Evolutionary conservation across 2,113 vertebrate genomes (phyloP).

Genomic region (Psittacara wagleri): DNA sequence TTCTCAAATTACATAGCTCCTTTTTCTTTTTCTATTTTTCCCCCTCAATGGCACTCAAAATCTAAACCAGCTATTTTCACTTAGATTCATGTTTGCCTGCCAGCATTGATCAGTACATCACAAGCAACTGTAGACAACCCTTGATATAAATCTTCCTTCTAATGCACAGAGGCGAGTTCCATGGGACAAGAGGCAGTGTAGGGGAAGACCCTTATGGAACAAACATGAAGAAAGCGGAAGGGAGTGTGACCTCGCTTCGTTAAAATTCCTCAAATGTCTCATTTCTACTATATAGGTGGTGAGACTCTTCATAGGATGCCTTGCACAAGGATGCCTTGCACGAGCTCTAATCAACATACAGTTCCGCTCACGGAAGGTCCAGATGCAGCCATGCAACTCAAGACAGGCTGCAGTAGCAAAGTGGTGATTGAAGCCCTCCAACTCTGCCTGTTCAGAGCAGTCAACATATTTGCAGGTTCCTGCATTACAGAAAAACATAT

Average conservation of each 20-base stretch:
- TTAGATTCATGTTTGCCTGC: neutral
- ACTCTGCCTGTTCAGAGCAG: neutral
- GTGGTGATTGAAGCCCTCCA: neutral
- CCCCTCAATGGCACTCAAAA: neutral
- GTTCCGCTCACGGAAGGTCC: rapidly evolving
- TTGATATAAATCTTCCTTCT: neutral
- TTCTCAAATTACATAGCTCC: neutral
- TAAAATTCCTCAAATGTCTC: neutral
- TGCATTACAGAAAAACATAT: neutral
- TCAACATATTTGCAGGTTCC: neutral
- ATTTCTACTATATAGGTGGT: neutral
- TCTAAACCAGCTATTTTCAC: neutral
- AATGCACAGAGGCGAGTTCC: neutral
- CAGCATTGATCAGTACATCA: neutral
- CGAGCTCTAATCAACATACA: neutral
- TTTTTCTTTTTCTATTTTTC: neutral
- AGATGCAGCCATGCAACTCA: neutral
- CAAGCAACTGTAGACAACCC: neutral
- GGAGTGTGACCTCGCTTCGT: neutral
- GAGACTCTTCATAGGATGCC: neutral
- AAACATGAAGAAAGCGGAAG: neutral
- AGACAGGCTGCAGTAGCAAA: neutral
- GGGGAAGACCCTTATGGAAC: neutral
- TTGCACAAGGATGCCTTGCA: too few species aligned
- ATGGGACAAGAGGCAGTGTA: neutral